phyloP scores from a whole-genome alignment of 1,140 invertebrate genomes.

The Neoseiulus cucumeris region DNA sequence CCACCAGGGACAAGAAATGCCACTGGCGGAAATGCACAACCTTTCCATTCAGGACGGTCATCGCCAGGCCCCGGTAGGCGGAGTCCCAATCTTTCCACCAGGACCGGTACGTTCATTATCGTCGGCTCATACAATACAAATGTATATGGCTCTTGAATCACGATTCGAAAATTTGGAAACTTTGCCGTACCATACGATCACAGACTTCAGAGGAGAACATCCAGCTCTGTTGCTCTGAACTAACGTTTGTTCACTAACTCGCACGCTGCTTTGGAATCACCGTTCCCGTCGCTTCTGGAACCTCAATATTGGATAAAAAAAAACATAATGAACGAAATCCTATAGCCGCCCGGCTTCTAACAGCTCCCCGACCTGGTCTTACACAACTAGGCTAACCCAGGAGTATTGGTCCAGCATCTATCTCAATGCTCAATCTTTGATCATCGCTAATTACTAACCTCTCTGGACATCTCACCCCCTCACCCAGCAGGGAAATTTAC shows the following conservation, averaged over 20 bases:
- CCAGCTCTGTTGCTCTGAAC: too few relatives aligned
- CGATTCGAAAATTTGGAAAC: too few relatives aligned
- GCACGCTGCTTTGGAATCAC: neutral
- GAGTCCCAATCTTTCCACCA: conserved; percentile 37
- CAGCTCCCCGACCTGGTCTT: conserved; percentile 11
- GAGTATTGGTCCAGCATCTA: neutral
- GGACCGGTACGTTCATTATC: conserved; percentile 34
- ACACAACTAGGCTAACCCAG: conserved; percentile 11
- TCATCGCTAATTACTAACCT: conserved; percentile 17
- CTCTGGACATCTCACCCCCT: conserved; percentile 14
- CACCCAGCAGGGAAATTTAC: conserved; percentile 18
- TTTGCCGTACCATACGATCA: too few relatives aligned
- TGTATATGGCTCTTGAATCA: too few relatives aligned
- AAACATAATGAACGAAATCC: neutral
- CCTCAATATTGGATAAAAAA: neutral
- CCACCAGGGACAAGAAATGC: conserved; percentile 4
- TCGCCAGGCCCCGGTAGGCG: conserved; percentile 28
- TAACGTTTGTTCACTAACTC: neutral
- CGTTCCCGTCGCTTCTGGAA: neutral
- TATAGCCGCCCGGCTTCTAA: conserved; percentile 5
- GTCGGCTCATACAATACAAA: too few relatives aligned
- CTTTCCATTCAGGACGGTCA: conserved; percentile 6
- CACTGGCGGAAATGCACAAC: conserved; percentile 8
- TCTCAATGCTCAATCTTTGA: conserved; percentile 10
- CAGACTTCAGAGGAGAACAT: too few relatives aligned